Conservation (phyloP, 2,113 vertebrate genomes). For the Rhinoderma darwinii region DNA sequence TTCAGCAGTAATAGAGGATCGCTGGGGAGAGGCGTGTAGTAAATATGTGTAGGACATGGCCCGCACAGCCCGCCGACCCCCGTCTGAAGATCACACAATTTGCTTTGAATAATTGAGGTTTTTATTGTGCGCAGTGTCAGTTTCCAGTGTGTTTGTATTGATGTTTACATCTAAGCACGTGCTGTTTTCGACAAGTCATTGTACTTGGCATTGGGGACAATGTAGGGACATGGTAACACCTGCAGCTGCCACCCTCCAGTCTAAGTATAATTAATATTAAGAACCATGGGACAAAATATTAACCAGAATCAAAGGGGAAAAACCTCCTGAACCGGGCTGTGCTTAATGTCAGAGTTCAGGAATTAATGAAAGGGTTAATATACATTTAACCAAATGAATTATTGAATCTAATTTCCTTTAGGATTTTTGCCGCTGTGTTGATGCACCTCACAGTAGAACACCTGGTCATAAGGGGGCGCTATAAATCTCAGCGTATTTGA, state of each 20-base stretch:
- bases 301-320: neutral
- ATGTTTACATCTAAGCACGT: conserved; percentile 33
- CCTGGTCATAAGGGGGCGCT: no score
- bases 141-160: conserved; percentile 41
- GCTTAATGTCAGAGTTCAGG: neutral
- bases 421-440: neutral
- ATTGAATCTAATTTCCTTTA: neutral
- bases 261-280: conserved; percentile 9
- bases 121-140: conserved; percentile 40
- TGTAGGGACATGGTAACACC: neutral
- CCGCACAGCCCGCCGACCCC: conserved; percentile 32
- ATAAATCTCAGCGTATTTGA: no score
- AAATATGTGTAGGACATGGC: conserved; percentile 47
- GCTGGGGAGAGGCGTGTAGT: conserved; percentile 31
- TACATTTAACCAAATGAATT: neutral
- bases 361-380: neutral
- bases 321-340: neutral
- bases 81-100: conserved; percentile 51
- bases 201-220: neutral
- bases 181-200: neutral
- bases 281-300: neutral
- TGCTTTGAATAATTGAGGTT: conserved; percentile 52
- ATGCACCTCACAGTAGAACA: no score
- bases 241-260: neutral
- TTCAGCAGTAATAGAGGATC: neutral